Base-by-base conservation (phyloP, 2,113 vertebrate genomes). In the Oceanodroma tethys region DNA sequence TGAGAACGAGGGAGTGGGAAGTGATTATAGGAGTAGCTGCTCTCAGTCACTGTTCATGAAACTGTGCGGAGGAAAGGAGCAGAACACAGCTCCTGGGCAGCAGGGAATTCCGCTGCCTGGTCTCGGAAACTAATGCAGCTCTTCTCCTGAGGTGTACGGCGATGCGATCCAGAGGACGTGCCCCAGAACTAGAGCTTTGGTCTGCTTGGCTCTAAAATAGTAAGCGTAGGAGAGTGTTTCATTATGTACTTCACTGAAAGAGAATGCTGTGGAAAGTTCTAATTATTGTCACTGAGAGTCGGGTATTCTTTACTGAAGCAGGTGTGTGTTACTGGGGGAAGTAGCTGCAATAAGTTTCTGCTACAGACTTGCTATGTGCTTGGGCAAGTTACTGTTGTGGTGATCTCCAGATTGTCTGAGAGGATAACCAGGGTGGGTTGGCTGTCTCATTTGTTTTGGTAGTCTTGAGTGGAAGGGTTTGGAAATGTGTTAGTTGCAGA, bases 81-180 rank as follows among this genome's bases (percentile, higher is more conserved):
- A 9, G 36, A 52, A 17, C 1, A 0, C 32, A 30, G 60, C 36
- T 27, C 25, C 36, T n/a, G 14, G 38, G 55, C 36, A 19, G 48
- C 3, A 8, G 38, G 36, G 29, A 32, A 9, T 74, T 63, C 26
- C 38, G 34, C 62, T 72, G 62, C 56, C 26, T 50, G 22, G 18
- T 8, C 82, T 38, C 43, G 8, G 52, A 19, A 67, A 5, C 13
- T 2, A 30, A 17, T 1, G 1, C 22, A 21, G n/a, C 45, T 84
- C 53, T 70, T 50, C 27, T 82, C 58, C 80, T 0, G 5, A 36
- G 40, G 71, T 5, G 11, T 4, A 1, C 7, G 30, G 58, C 1
- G 1, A 11, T 23, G 32, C 3, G 1, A 13, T 11, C 18, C 58
- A 13, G n/a, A 22, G 36, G 23, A 45, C 1, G 1, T 56, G 52